Percentiles rank a stretch among this genome's conserved stretches.
phyloP scores from a whole-genome alignment of 2,797 vertebrate species.

The Botia kubotai region DNA sequence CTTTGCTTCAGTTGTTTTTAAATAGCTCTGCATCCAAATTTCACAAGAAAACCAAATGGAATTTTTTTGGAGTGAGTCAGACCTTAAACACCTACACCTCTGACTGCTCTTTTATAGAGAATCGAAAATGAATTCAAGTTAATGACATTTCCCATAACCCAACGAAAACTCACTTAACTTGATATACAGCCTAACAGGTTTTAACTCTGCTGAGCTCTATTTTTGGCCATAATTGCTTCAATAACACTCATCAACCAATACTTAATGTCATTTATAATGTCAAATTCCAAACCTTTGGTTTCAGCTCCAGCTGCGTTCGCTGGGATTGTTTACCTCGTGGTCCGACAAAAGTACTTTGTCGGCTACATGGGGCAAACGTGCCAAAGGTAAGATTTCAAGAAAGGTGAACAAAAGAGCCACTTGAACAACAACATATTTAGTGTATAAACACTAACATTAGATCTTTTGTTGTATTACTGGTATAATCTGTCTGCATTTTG shows the following conservation, averaged over 20 bases:
- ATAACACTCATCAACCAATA: neutral
- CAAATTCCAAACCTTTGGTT: neutral
- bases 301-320: conserved; percentile 91
- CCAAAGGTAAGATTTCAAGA: conserved; percentile 83
- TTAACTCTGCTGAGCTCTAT: neutral
- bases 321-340: conserved; percentile 90
- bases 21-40: neutral
- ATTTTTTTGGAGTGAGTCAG: no score
- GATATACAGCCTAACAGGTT: neutral
- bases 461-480: no score
- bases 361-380: conserved; percentile 92
- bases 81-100: no score
- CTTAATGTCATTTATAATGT: neutral
- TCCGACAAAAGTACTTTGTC: conserved; percentile 94
- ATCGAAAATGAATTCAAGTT: neutral
- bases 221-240: neutral
- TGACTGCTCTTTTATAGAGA: no score
- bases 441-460: no score
- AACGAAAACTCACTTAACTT: neutral
- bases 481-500: no score
- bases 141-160: neutral
- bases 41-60: no score
- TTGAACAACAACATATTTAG: no score
- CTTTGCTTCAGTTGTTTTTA: neutral
- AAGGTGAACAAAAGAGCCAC: no score